Conservation (phyloP, 1,140 invertebrate species). For the Copidosoma floridanum region DNA sequence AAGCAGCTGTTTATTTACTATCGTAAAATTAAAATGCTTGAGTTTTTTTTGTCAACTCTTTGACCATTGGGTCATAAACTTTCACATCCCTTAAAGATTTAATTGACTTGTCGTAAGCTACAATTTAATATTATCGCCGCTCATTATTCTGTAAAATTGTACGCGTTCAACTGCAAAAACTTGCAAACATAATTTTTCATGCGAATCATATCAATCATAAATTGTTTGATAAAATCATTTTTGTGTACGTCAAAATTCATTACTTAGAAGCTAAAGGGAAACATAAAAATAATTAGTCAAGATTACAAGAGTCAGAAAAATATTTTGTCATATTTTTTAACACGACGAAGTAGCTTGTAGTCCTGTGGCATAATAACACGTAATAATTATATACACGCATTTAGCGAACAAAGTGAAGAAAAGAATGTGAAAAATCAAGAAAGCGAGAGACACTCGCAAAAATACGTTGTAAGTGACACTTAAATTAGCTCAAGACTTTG, state of each 20-base stretch:
- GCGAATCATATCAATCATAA: constrained; percentile 6
- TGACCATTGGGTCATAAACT: not conserved
- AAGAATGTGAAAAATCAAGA: too few species aligned
- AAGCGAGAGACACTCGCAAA: not conserved
- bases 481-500: constrained; percentile 16
- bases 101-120: not conserved
- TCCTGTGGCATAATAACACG: not conserved
- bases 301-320: constrained; percentile 15
- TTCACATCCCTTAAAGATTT: constrained; percentile 16
- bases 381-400: not conserved
- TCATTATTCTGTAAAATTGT: too few species aligned
- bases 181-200: not conserved
- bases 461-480: constrained; percentile 16
- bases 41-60: not conserved
- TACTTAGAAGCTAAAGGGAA: not conserved
- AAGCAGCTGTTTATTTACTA: not conserved
- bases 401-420: constrained; percentile 2
- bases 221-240: not conserved
- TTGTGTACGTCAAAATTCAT: constrained; percentile 4
- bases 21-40: not conserved
- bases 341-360: constrained; percentile 11
- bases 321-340: constrained; percentile 27
- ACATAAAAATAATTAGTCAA: not conserved
- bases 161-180: too few species aligned
- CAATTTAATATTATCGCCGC: too few species aligned